A percentile compares a stretch with the other conserved stretches of the same genome.
These are phyloP conservation scores for Psilanteris sp. DNA, from an alignment of 1,140 invertebrate genomes.

Conservation along the genomic window DNA sequence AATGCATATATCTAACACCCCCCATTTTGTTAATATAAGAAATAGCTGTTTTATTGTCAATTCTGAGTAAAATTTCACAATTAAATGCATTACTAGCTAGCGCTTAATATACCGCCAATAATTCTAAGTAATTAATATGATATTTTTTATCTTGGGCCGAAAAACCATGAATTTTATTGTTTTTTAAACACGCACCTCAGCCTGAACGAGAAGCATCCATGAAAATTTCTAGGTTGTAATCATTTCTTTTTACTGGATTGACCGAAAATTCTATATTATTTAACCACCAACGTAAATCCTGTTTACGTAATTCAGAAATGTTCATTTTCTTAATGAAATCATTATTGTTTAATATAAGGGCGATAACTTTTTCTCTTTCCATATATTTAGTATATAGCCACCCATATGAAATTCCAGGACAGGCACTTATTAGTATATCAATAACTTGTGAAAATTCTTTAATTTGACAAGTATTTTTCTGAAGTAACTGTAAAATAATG, in stretches of 20 bases:
- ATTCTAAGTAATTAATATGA: too few species aligned
- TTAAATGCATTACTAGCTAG: conserved; percentile 2
- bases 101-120: conserved; percentile 13
- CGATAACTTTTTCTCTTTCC: conserved; percentile 11
- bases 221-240: too few species aligned
- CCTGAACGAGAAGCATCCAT: conserved; percentile 25
- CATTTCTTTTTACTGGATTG: too few species aligned
- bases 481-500: too few species aligned
- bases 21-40: too few species aligned
- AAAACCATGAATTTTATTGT: conserved; percentile 37
- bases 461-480: conserved; percentile 2
- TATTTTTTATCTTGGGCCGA: conserved; percentile 48
- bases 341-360: conserved; percentile 1
- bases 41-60: conserved; percentile 53
- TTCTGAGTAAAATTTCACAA: conserved; percentile 36
- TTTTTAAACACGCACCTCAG: conserved; percentile 9
- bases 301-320: too few species aligned
- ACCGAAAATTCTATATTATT: not conserved
- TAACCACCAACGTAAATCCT: conserved; percentile 30
- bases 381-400: conserved; percentile 7
- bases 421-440: conserved; percentile 4
- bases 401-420: conserved; percentile 9
- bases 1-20: conserved; percentile 13
- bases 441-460: conserved; percentile 11
- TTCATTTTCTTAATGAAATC: too few species aligned